phyloP scores from a whole-genome alignment of 2,113 vertebrate genomes.

The Brachirus orientalis region DNA sequence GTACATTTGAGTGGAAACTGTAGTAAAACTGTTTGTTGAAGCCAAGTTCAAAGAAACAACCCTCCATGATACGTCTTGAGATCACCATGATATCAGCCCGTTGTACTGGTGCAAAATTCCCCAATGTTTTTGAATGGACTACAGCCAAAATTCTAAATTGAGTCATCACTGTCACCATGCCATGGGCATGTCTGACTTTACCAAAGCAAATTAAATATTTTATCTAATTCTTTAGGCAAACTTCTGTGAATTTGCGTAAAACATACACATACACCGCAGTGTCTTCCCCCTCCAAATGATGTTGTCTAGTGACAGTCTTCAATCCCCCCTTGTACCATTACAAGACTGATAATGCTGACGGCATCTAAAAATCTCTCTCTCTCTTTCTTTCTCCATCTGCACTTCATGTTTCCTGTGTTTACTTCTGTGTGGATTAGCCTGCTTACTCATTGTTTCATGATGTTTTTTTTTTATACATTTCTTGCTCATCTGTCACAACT shows the following conservation, averaged over 20 bases:
- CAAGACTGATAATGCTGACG: constrained; percentile 9
- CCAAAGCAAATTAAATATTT: neutral
- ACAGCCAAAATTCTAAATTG: no score
- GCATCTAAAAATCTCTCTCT: constrained; percentile 27
- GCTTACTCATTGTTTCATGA: constrained; percentile 57
- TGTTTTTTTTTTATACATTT: constrained; percentile 44
- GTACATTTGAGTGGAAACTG: no score
- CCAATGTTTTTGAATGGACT: no score
- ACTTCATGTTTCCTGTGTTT: constrained; percentile 59
- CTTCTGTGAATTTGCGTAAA: neutral
- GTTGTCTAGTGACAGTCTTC: constrained; percentile 6
- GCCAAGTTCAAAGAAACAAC: no score
- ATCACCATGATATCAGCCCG: no score
- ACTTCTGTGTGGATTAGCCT: constrained; percentile 63
- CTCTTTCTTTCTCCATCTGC: constrained; percentile 50
- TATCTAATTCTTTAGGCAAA: neutral
- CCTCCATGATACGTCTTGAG: no score
- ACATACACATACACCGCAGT: neutral
- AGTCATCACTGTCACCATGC: no score
- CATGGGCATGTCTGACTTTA: no score
- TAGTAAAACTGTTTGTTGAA: no score
- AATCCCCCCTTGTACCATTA: neutral
- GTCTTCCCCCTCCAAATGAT: neutral
- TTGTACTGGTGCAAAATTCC: no score
- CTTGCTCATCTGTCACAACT: constrained; percentile 63